Conservation (phyloP, 2,113 vertebrate genomes). For the Microtus ochrogaster region DNA sequence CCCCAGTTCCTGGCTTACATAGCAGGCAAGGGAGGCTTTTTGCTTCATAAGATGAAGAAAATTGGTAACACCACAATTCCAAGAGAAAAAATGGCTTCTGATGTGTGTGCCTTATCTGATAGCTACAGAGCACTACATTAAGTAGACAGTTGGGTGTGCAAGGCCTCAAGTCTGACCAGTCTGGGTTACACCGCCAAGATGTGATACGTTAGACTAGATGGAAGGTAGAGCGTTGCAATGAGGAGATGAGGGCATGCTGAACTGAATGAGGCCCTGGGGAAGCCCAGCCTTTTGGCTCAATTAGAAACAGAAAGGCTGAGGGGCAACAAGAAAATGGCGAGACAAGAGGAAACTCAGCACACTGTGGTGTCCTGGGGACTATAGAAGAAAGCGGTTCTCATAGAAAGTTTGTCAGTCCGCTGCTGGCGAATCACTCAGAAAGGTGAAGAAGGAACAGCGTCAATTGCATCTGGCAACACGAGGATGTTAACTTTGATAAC, state of each 20-base stretch:
- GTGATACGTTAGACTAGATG: not conserved
- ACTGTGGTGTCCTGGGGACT: not conserved
- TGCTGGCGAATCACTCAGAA: not conserved
- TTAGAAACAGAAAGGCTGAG: not conserved
- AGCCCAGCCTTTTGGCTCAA: not conserved
- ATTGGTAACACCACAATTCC: not conserved
- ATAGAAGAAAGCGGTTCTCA: not conserved
- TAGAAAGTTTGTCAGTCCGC: not conserved
- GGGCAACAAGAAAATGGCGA: not conserved
- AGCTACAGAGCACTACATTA: rapidly evolving
- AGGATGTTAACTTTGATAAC: constrained; percentile 60
- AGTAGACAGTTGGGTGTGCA: not conserved
- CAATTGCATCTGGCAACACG: not conserved
- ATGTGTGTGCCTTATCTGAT: not conserved
- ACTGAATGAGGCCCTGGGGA: not conserved
- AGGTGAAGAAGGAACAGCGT: not conserved
- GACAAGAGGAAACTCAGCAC: not conserved
- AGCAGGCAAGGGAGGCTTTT: not conserved
- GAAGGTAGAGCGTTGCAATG: not conserved
- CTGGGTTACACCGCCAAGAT: not conserved
- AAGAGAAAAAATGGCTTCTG: not conserved
- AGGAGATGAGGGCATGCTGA: rapidly evolving
- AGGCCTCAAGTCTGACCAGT: not conserved
- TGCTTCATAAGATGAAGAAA: not conserved
- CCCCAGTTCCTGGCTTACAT: not conserved